phyloP scores from a whole-genome alignment of 92 coral and sea anemone genomes.

The Epizoanthus stellaris region DNA sequence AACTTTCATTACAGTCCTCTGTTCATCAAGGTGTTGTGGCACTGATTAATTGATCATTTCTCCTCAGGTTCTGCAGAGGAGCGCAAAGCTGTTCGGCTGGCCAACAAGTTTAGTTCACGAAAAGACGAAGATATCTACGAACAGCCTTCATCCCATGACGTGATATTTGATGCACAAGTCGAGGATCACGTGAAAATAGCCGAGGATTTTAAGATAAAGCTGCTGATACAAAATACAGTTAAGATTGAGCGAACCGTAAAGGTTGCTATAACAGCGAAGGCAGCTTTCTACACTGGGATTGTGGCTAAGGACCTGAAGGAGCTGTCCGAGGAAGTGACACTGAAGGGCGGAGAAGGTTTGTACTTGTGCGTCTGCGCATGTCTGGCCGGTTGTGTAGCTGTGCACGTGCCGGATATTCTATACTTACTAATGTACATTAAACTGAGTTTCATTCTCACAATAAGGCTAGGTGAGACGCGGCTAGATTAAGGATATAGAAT shows the following conservation, averaged over 20 bases:
- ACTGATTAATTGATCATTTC: neutral
- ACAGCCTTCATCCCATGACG: slow-evolving; percentile 53
- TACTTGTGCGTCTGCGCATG: neutral
- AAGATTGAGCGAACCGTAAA: slow-evolving; percentile 41
- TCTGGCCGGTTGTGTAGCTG: neutral
- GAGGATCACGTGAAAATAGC: slow-evolving; percentile 62
- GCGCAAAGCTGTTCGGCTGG: slow-evolving; percentile 69
- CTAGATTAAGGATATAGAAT: no score
- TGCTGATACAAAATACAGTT: slow-evolving; percentile 47
- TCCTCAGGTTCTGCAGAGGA: slow-evolving; percentile 23
- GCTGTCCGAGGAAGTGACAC: slow-evolving; percentile 27
- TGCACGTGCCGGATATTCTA: neutral
- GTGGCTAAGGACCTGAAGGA: slow-evolving; percentile 50
- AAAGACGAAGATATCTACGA: slow-evolving; percentile 66
- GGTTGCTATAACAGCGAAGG: slow-evolving; percentile 51
- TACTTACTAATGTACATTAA: no score
- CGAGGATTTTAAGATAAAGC: slow-evolving; percentile 58
- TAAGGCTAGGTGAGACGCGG: no score
- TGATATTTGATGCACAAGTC: slow-evolving; percentile 41
- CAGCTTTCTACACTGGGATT: slow-evolving; percentile 77
- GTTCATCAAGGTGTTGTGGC: neutral
- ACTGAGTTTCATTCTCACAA: no score
- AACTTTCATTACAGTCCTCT: no score
- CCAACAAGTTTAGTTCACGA: slow-evolving; percentile 82
- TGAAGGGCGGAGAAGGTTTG: slow-evolving; percentile 45